Evolutionary conservation across 1,140 invertebrate genomes (phyloP).

Genomic region (Lepidurus couesii): DNA sequence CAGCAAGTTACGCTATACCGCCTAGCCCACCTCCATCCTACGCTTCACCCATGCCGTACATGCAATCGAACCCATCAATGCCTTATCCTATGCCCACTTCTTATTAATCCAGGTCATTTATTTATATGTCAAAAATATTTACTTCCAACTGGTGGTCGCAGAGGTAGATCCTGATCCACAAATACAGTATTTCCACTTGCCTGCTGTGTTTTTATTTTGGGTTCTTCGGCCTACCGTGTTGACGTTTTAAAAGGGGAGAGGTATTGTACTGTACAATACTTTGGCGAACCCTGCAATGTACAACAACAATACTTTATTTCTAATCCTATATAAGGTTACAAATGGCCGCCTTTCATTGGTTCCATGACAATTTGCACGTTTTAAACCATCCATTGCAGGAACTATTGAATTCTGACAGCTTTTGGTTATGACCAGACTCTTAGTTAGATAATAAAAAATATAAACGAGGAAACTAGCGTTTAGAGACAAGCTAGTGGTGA

Average conservation of each 20-base stretch:
- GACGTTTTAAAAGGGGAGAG: too few species aligned
- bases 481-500: neutral
- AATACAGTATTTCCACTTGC: neutral
- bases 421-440: neutral
- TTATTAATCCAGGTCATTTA: neutral
- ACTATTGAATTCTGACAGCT: neutral
- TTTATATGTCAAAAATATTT: neutral
- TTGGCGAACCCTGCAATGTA: neutral
- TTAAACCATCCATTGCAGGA: neutral
- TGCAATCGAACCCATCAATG: neutral
- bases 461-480: neutral
- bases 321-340: neutral
- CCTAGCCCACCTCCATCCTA: too few species aligned
- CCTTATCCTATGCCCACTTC: neutral
- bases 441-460: neutral
- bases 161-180: neutral
- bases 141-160: neutral
- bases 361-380: too few species aligned
- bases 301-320: conserved; percentile 2
- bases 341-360: neutral
- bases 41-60: neutral
- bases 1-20: too few species aligned
- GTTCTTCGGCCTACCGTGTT: too few species aligned
- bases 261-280: too few species aligned
- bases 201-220: neutral